A percentile compares a stretch with the other conserved stretches of the same genome.
These are phyloP conservation scores for Drosophila truncata DNA, from an alignment of 1,140 invertebrate species.

Conservation along the genomic window DNA sequence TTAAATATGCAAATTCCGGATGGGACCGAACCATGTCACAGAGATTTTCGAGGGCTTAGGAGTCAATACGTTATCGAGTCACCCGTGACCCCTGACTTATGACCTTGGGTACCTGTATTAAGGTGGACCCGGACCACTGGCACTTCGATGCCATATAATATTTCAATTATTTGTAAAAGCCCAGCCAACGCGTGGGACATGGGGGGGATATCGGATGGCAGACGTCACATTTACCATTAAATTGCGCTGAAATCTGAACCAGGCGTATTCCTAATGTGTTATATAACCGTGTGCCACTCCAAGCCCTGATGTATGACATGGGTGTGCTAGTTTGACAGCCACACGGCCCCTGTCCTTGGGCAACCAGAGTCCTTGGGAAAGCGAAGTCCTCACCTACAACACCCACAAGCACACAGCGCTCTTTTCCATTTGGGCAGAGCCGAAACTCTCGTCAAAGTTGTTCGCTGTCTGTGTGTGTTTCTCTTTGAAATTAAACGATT, in stretches of 20 bases:
- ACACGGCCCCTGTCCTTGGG: constrained; percentile 27
- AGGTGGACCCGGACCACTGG: constrained; percentile 6
- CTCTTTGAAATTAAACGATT: constrained; percentile 80
- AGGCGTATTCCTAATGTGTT: constrained; percentile 17
- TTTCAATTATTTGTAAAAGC: constrained; percentile 57
- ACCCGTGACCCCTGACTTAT: not conserved
- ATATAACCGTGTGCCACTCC: constrained; percentile 9
- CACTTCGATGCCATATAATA: constrained; percentile 37
- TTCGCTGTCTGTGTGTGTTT: constrained; percentile 40
- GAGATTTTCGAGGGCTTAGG: constrained; percentile 34
- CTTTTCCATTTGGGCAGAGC: constrained; percentile 3
- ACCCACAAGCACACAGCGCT: not conserved
- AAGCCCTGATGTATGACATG: constrained; percentile 48
- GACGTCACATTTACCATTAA: constrained; percentile 32
- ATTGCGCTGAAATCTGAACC: constrained; percentile 46
- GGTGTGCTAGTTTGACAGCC: constrained; percentile 52
- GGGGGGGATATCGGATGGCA: constrained; percentile 36
- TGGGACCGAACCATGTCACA: constrained; percentile 9
- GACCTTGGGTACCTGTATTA: constrained; percentile 23
- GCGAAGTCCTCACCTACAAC: not conserved
- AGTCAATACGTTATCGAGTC: constrained; percentile 43
- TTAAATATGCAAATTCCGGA: constrained; percentile 69
- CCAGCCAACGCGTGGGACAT: not conserved
- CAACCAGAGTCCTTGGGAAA: not conserved
- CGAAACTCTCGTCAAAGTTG: not conserved